Evolutionary conservation across 2,113 vertebrate species (phyloP), one percentile per base, ranked within the genome.

Genomic region (Vombatus ursinus): DNA sequence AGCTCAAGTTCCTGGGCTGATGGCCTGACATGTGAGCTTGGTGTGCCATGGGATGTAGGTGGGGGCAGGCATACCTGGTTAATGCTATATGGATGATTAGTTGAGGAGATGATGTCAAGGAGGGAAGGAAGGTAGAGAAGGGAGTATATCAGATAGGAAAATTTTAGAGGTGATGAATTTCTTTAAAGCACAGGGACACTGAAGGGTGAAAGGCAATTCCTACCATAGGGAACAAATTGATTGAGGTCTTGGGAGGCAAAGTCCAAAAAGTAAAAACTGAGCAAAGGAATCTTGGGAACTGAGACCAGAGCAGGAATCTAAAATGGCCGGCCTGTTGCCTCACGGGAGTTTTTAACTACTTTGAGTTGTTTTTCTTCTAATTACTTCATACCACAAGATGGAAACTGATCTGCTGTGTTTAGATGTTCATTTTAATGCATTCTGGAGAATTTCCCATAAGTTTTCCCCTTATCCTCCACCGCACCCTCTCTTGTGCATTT

Each of bases 351-450:
- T 93, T 91, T 50, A 57, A 57, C 12, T 90, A 57, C 9, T 90
- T 53, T 89, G 54, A 44, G 57, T 52, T 49, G 53, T 89, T 5
- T 89, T 92, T 44, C 95, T 96, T 93, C 96, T 96, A 92, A 94
- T 98, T 96, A 94, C 95, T 96, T 95, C 51, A 68, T 92, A 89
- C 93, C 91, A 92, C 95, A 95, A 92, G 96, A 94, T 95, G 91
- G 93, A 54, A 96, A 92, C 90, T 94, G 94, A 0, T 94, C 94
- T 92, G 94, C 95, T 94, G 47, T 95, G 91, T 89, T 89, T 53
- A 96, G 91, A 77, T 49, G 0, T 95, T 52, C 84, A n/a, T 95
- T 91, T 95, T 93, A 94, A 93, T 97, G 44, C 92, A 92, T 94
- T 93, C 92, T 92, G 94, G 96, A 97, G 84, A 12, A 28, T 92